Conservation (phyloP, 1,140 invertebrate species). For the Lucilia sericata region DNA sequence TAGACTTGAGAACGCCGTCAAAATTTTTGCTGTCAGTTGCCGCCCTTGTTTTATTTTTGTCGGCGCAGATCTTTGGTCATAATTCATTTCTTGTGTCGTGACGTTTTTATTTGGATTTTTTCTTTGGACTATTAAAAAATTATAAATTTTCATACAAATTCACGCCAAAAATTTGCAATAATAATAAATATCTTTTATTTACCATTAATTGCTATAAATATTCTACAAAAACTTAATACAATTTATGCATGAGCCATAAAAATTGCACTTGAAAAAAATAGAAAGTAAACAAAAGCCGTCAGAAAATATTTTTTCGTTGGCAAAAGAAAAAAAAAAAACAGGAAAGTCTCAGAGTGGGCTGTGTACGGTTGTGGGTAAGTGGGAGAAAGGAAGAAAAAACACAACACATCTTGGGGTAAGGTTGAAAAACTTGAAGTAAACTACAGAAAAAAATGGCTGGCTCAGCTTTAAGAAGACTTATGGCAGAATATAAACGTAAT, state of each 20-base stretch:
- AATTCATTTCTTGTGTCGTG: slow-evolving; percentile 28
- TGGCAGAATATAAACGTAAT: slow-evolving; percentile 98
- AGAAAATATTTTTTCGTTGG: background rate
- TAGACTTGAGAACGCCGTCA: no score
- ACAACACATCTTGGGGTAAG: background rate
- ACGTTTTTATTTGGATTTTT: slow-evolving; percentile 34
- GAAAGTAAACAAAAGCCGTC: slow-evolving; percentile 23
- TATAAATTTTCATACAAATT: slow-evolving; percentile 30
- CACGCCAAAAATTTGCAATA: background rate
- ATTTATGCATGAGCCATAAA: background rate
- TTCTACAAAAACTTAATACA: background rate
- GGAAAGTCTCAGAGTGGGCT: background rate
- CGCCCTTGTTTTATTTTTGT: no score
- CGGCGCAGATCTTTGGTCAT: background rate
- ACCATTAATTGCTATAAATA: background rate
- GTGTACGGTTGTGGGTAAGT: background rate
- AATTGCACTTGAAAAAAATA: background rate
- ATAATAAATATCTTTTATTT: background rate
- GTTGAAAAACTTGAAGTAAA: slow-evolving; percentile 1
- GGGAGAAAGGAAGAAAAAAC: background rate
- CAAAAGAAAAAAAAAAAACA: background rate
- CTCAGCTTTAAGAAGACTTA: slow-evolving; percentile 93
- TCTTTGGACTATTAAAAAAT: background rate
- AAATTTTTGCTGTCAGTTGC: no score
- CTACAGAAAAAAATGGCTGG: slow-evolving; percentile 83